Conservation (phyloP, 2,113 vertebrate species). For the Bombycilla garrulus region DNA sequence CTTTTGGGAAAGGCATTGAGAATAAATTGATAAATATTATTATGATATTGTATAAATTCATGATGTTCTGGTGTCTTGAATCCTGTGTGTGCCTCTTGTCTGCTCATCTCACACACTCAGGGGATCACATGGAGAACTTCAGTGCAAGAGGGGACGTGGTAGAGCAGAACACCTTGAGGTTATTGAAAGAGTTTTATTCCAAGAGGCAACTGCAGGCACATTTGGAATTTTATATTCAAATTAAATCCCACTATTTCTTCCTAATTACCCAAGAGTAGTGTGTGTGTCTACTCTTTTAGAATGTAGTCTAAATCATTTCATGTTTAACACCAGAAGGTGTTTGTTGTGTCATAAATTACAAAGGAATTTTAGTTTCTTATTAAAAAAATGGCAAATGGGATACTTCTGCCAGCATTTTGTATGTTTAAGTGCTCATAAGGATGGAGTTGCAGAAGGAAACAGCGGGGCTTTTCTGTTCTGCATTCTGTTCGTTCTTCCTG, state of each 20-base stretch:
- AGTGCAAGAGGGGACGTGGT: not conserved
- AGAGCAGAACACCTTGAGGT: not conserved
- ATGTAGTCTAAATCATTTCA: not conserved
- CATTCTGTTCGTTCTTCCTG: accelerated
- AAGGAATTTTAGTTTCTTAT: not conserved
- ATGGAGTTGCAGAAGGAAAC: not conserved
- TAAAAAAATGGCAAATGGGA: not conserved
- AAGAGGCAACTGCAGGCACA: not conserved
- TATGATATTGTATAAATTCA: not conserved
- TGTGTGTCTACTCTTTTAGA: not conserved
- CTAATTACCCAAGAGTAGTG: not conserved
- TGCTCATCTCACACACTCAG: not conserved
- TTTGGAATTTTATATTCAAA: not conserved
- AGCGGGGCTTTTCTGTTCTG: not conserved
- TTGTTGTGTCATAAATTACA: not conserved
- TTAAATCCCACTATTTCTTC: not conserved
- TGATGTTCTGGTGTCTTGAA: not conserved
- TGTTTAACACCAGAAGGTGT: not conserved
- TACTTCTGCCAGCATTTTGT: not conserved
- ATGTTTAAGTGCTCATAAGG: not conserved
- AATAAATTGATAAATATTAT: not conserved
- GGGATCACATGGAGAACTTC: not conserved
- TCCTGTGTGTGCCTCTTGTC: not conserved
- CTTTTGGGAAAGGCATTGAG: not conserved
- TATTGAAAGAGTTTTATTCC: not conserved